Conservation (phyloP, 2,113 vertebrate genomes). For the Hippoglossus stenolepis region DNA sequence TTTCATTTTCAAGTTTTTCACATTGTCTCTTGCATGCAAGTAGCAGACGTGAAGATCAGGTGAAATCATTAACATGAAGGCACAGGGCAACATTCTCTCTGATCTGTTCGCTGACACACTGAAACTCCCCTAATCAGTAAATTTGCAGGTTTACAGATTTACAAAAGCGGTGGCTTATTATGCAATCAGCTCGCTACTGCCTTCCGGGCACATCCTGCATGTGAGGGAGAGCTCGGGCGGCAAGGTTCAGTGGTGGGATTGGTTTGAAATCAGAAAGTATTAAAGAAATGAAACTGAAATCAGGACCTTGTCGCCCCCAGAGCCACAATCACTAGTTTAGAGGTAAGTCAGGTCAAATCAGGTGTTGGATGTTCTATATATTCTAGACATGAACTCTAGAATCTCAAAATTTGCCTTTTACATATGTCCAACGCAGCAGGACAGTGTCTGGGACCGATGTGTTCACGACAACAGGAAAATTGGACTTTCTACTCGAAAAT, state of each 20-base stretch:
- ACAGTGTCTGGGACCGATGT: no score
- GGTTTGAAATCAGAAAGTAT: not conserved
- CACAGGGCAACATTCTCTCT: not conserved
- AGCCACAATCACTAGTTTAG: no score
- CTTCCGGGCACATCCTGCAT: not conserved
- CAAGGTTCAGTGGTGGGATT: conserved; percentile 5
- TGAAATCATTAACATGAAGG: not conserved
- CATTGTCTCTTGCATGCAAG: not conserved
- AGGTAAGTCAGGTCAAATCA: no score
- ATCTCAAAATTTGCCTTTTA: no score
- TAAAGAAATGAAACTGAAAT: not conserved
- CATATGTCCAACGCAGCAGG: no score
- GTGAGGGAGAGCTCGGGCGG: not conserved
- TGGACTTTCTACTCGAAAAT: no score
- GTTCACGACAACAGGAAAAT: no score
- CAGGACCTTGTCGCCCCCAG: no score
- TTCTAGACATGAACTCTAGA: no score
- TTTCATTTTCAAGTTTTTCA: not conserved
- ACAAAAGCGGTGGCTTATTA: conserved; percentile 17
- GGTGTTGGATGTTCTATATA: no score
- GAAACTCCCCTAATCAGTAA: conserved; percentile 4
- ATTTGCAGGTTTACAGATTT: conserved; percentile 18
- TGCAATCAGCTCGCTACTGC: conserved; percentile 9
- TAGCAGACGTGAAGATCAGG: not conserved
- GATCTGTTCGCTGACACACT: not conserved